A percentile compares a stretch with the other conserved stretches of the same genome.
Evolutionary conservation across 2,113 vertebrate species (phyloP).

Genomic region (Corythoichthys haematopterus): DNA sequence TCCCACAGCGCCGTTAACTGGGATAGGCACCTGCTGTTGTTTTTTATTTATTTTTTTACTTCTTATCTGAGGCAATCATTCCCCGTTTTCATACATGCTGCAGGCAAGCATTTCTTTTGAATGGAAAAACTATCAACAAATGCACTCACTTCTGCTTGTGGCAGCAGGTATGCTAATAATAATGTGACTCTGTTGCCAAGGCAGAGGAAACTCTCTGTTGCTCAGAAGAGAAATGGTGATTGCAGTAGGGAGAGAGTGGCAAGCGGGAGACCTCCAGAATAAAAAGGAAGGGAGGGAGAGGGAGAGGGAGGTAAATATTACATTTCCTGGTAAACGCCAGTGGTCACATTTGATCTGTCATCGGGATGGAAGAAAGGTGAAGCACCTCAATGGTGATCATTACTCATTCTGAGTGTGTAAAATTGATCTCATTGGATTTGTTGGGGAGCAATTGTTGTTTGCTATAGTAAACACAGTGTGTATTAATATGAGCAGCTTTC

Average conservation of each 20-base stretch:
- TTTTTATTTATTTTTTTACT: not conserved
- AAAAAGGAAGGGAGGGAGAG: not conserved
- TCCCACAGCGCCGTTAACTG: not conserved
- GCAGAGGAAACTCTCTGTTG: conserved; percentile 44
- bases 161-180: conserved; percentile 44
- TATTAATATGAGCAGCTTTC: not conserved
- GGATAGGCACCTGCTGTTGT: not conserved
- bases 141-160: conserved; percentile 45
- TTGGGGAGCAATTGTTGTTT: not conserved
- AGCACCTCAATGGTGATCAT: conserved; percentile 28
- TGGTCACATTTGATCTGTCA: conserved; percentile 32
- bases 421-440: conserved; percentile 33
- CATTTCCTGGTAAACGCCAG: conserved; percentile 12
- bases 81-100: not conserved
- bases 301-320: not conserved
- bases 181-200: conserved; percentile 62
- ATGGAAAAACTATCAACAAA: conserved; percentile 30
- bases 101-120: conserved; percentile 18
- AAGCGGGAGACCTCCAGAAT: conserved; percentile 5
- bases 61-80: not conserved
- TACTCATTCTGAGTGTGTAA: conserved; percentile 36
- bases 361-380: conserved; percentile 16
- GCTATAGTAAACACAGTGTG: not conserved
- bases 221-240: conserved; percentile 31
- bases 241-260: conserved; percentile 18